A percentile compares a stretch with the other conserved stretches of the same genome.
phyloP scores from a whole-genome alignment of 1,140 invertebrate genomes.

The Druon quercuslanigerum region DNA sequence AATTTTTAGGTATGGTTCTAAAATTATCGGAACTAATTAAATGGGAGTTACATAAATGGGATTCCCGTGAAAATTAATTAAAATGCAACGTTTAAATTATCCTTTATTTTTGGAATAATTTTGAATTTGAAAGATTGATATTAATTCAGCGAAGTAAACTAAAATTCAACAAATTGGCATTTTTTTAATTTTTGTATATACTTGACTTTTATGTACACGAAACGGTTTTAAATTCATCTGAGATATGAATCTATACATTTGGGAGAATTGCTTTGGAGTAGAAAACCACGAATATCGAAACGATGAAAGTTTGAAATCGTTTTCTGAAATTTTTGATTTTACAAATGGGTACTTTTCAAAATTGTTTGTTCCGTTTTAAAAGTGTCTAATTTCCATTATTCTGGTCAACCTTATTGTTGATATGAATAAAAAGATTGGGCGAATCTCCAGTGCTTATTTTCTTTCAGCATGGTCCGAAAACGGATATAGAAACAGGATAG shows the following conservation, averaged over 20 bases:
- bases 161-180: background rate
- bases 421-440: slow-evolving; percentile 13
- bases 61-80: too few species aligned
- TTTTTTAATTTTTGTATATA: background rate
- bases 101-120: too few species aligned
- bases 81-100: too few species aligned
- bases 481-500: slow-evolving; percentile 9
- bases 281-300: background rate
- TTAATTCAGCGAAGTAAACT: too few species aligned
- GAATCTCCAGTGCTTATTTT: background rate
- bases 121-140: background rate
- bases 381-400: background rate
- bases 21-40: too few species aligned
- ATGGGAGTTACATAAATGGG: too few species aligned
- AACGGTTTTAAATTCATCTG: background rate
- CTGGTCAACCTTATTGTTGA: background rate
- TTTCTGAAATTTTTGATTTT: background rate
- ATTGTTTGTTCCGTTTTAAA: slow-evolving; percentile 10
- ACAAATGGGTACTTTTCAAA: background rate
- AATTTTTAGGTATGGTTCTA: too few species aligned
- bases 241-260: background rate
- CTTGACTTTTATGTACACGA: slow-evolving; percentile 1
- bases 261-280: background rate
- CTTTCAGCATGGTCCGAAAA: background rate
- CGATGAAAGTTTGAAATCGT: background rate